Base-by-base conservation (phyloP, 35 echinoderm and acorn worm genomes). In the Apostichopus parvimensis region DNA sequence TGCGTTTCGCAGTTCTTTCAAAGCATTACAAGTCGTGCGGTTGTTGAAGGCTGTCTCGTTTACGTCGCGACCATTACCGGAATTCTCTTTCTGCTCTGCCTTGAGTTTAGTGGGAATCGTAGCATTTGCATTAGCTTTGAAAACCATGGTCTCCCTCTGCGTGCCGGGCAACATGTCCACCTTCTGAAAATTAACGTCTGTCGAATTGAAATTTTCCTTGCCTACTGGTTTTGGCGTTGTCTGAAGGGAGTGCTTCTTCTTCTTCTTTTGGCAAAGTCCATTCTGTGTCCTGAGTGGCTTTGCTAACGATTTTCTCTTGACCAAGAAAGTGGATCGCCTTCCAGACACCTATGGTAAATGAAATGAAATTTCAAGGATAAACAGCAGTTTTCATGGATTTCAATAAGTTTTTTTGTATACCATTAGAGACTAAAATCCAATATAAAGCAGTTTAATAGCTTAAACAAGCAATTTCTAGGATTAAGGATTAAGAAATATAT, bases 1-100 rank as follows among this genome's bases (percentile, higher is more conserved):
- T 20, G 81, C 84, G 8, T 78, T 79, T 9, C 65, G 77, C 59
- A 97, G 84, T 77, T 97, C 95, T 9, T 73, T 78, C 64, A 94
- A 13, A 54, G 60, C 89, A 21, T 86, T 65, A 9, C 88, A 87
- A 79, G 93, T 94, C 28, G 89, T 59, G 21, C 14, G 54, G 2
- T 77, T 52, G 59, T 79, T 53, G 23, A 91, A 91, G 73, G 8
- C 10, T 6, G 1, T 24, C 57, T 55, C 62, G 18, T 28, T 72
- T 54, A 26, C 18, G 9, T 15, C 23, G 11, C 28, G 6, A 52
- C 8, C 79, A 34, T 82, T 11, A 8, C 13, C 23, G 4, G 79
- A 57, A 6, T 82, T 53, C 6, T 82, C 52, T 82, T 57, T 52
- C 17, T 0, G 5, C 79, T 57, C 79, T 18, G 4, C 45, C 23